Percentiles rank a stretch among this genome's conserved stretches.
Evolutionary conservation across 2,888 invertebrate species (phyloP).

Genomic region (Patella depressa): DNA sequence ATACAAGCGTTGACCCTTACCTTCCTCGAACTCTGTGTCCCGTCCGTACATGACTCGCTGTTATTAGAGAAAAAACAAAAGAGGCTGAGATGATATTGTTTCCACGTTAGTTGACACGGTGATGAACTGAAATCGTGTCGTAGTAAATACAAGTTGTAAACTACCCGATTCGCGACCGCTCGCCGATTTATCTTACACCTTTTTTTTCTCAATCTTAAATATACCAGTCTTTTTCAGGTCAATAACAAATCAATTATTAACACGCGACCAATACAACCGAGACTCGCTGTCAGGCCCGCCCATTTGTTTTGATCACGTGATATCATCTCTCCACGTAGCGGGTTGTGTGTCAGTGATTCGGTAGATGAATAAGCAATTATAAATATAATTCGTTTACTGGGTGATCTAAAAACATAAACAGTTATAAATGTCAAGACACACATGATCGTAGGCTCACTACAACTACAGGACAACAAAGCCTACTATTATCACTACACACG

Average conservation of each 20-base stretch:
- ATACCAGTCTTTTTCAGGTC: too few relatives aligned
- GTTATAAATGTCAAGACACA: too few relatives aligned
- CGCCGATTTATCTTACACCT: neutral
- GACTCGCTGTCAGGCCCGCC: neutral
- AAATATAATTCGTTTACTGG: too few relatives aligned
- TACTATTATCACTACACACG: too few relatives aligned
- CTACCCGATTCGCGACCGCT: neutral
- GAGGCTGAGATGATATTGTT: too few relatives aligned
- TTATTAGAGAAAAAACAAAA: too few relatives aligned
- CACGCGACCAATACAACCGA: neutral
- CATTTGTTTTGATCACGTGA: constrained; percentile 9
- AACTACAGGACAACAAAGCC: too few relatives aligned
- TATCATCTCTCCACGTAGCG: neutral
- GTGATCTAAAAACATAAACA: too few relatives aligned
- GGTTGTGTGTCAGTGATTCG: neutral
- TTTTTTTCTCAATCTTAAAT: neutral
- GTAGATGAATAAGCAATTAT: too few relatives aligned
- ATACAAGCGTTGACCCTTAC: neutral
- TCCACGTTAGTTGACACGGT: too few relatives aligned
- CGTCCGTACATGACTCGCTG: neutral
- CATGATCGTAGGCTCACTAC: too few relatives aligned
- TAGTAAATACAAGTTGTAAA: constrained; percentile 7
- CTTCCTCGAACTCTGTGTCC: neutral
- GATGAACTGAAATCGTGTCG: neutral
- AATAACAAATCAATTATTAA: too few relatives aligned